A percentile compares a stretch with the other conserved stretches of the same genome.
Conservation (phyloP, 2,888 invertebrate species). For the Catocala nupta region DNA sequence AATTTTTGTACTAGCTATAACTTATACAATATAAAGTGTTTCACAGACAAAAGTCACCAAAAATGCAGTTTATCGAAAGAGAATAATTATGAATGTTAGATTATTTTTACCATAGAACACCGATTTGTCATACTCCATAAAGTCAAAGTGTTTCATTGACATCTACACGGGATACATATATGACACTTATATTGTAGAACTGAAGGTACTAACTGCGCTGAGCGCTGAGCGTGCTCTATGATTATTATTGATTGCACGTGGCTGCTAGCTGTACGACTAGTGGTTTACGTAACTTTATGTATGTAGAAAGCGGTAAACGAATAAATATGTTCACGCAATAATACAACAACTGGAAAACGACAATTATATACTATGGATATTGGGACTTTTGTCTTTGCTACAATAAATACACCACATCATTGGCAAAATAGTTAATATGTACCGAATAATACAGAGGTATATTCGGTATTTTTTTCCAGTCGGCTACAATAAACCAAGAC, state of each 20-base stretch:
- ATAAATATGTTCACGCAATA: no score
- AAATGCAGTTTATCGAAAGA: not conserved
- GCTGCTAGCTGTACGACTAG: not conserved
- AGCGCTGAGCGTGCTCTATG: no score
- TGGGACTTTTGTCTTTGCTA: conserved; percentile 8
- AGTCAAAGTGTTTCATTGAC: no score
- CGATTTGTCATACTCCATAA: no score
- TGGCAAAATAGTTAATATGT: not conserved
- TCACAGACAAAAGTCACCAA: conserved; percentile 17
- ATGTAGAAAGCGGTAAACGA: not conserved
- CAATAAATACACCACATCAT: conserved; percentile 1
- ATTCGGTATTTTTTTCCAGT: conserved; percentile 5
- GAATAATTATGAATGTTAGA: no score
- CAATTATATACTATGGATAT: no score
- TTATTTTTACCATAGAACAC: no score
- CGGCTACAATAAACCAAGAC: conserved; percentile 3
- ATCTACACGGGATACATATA: no score
- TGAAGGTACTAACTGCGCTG: no score
- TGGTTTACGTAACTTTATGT: not conserved
- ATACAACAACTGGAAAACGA: no score
- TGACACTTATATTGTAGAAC: no score
- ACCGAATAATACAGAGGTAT: not conserved
- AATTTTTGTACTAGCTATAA: conserved; percentile 8
- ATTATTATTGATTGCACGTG: not conserved
- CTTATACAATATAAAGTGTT: conserved; percentile 6